Evolutionary conservation across 2,888 invertebrate species (phyloP).

Genomic region (Macaria liturata): DNA sequence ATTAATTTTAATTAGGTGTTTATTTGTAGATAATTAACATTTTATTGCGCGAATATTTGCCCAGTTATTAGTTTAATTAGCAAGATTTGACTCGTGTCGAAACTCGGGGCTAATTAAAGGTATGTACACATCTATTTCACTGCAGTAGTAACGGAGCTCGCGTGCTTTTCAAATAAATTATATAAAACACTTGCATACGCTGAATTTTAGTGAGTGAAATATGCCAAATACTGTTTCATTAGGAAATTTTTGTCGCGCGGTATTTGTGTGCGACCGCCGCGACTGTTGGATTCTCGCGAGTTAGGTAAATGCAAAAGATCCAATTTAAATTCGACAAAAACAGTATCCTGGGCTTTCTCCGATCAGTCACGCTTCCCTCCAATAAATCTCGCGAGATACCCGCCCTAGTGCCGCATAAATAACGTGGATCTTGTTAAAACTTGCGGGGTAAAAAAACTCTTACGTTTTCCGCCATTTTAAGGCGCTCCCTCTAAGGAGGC

Average conservation of each 20-base stretch:
- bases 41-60: conserved; percentile 23
- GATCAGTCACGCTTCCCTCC: conserved; percentile 76
- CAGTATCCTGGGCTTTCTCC: conserved; percentile 46
- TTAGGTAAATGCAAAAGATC: conserved; percentile 27
- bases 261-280: conserved; percentile 8
- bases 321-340: conserved; percentile 31
- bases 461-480: conserved; percentile 75
- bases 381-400: conserved; percentile 71
- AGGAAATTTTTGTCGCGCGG: conserved; percentile 18
- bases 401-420: conserved; percentile 76
- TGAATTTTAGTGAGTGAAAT: conserved; percentile 10
- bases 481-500: conserved; percentile 75
- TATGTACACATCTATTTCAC: conserved; percentile 11
- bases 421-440: conserved; percentile 81
- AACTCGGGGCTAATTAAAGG: conserved; percentile 17
- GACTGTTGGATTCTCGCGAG: conserved; percentile 10
- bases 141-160: conserved; percentile 14
- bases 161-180: conserved; percentile 10
- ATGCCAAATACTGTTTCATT: conserved; percentile 16
- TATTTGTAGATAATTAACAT: conserved; percentile 24
- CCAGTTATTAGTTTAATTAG: conserved; percentile 21
- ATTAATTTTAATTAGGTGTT: conserved; percentile 41
- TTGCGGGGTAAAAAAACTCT: conserved; percentile 69
- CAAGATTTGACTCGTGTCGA: conserved; percentile 14
- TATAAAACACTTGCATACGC: conserved; percentile 10